These are phyloP conservation scores for Malurus splendens DNA, from an alignment of 2,797 vertebrate genomes.

Conservation along the genomic window DNA sequence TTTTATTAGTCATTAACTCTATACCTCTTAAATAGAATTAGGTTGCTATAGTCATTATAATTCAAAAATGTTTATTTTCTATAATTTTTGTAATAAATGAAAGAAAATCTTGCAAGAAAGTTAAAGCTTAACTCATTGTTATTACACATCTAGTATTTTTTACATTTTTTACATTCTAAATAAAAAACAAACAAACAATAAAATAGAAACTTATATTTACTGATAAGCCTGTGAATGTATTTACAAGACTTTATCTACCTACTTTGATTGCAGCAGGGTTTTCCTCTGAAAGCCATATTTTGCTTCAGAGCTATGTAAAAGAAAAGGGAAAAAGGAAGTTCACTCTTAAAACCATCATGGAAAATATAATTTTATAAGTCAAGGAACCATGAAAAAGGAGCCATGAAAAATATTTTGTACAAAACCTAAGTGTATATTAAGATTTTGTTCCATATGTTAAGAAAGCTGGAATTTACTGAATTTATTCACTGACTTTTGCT, in stretches of 20 bases:
- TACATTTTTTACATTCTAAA: background rate
- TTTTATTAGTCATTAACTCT: background rate
- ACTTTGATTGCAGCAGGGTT: background rate
- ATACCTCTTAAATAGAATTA: background rate
- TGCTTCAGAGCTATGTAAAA: background rate
- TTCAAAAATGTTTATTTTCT: background rate
- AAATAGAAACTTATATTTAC: background rate
- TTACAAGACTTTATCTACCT: background rate
- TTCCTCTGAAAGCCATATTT: background rate
- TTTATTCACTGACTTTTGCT: background rate
- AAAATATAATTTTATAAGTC: background rate
- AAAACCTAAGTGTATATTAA: background rate
- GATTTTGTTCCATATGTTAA: background rate
- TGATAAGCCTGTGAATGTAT: background rate
- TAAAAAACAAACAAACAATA: background rate
- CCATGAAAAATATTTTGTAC: background rate
- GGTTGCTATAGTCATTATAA: background rate
- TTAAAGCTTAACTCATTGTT: background rate
- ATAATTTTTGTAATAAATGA: background rate
- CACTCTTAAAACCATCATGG: background rate
- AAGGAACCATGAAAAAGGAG: background rate
- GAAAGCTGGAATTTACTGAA: background rate
- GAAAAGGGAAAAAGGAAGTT: background rate
- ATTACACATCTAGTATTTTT: background rate
- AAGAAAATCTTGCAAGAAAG: background rate